Percentiles rank a stretch among this genome's conserved stretches.
Evolutionary conservation across 1,140 invertebrate species (phyloP).

Genomic region (Augochlora pura): DNA sequence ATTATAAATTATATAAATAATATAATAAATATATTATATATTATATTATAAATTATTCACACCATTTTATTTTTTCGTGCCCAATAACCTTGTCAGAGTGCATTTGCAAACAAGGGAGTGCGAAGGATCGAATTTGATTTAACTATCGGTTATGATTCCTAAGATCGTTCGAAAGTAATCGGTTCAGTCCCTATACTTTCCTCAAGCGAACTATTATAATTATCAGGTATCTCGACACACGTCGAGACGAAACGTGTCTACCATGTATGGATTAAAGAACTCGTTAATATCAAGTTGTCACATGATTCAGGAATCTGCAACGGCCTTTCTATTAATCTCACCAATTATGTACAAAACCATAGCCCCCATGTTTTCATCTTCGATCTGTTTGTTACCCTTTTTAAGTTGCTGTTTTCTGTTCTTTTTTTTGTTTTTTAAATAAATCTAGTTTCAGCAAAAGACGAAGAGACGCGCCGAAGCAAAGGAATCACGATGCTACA

Average conservation of each 20-base stretch:
- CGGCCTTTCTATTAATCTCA: conserved; percentile 68
- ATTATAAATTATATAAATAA: too few relatives aligned
- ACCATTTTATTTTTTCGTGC: too few relatives aligned
- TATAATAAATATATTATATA: too few relatives aligned
- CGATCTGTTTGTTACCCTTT: neutral
- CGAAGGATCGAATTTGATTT: conserved; percentile 58
- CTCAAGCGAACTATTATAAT: conserved; percentile 72
- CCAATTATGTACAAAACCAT: conserved; percentile 40
- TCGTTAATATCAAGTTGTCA: conserved; percentile 71
- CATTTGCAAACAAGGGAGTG: neutral
- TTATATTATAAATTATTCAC: neutral
- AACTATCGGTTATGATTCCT: conserved; percentile 67
- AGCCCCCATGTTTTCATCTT: conserved; percentile 6
- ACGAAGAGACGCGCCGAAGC: neutral
- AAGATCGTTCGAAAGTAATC: conserved; percentile 52
- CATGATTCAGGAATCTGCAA: conserved; percentile 54
- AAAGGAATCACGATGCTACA: neutral
- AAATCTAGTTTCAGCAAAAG: neutral
- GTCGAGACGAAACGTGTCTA: conserved; percentile 41
- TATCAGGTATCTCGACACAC: conserved; percentile 65
- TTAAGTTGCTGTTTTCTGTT: neutral
- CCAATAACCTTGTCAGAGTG: neutral
- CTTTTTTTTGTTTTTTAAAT: too few relatives aligned
- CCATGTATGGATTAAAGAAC: conserved; percentile 71
- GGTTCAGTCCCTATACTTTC: conserved; percentile 49